Evolutionary conservation across 2,113 vertebrate species (phyloP), one percentile per base, ranked within the genome.

Genomic region (Pardalotus punctatus): DNA sequence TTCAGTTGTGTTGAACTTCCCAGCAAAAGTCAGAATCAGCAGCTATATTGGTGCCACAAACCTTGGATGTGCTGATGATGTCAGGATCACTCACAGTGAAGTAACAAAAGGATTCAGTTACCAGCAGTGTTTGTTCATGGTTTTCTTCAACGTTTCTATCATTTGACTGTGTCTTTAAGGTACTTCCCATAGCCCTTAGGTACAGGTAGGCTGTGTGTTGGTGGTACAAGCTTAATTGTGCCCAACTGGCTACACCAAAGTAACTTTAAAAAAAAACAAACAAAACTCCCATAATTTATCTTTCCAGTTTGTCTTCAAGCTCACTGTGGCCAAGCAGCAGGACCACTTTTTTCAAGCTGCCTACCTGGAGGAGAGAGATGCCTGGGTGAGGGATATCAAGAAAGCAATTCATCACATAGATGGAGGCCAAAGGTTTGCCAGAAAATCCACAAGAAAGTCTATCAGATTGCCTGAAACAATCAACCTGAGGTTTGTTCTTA

Each of bases 271-370:
- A 97, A 87, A 81, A 35, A 10, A n/a, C n/a, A n/a, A n/a, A n/a
- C 12, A 12, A 5, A 1, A 2, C 22, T 61, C 4, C 3, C 11
- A 20, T 81, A 60, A 12, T 95, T 64, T 94, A 36, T 97, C 90
- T 31, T 96, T 96, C 42, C 74, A 99, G 99, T 97, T 99, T 92
- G 99, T 99, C 56, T 99, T 99, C 96, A 99, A 99, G 97, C 86
- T 99, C 62, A 98, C 97, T 42, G 98, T 98, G 0, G 88, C 94
- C 48, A 99, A 99, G 96, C 99, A 99, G 65, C 99, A 99, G 94
- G 99, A 99, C 33, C 99, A 99, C 95, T 99, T 98, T 96, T 99
- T 99, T 93, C 99, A 99, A 97, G 99, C 99, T 10, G 98, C 99
- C 4, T 98, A 98, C 50, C 89, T 99, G 82, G 99, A 99, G 80